phyloP scores from a whole-genome alignment of 2,797 vertebrate species.

The Lophotriccus pileatus region DNA sequence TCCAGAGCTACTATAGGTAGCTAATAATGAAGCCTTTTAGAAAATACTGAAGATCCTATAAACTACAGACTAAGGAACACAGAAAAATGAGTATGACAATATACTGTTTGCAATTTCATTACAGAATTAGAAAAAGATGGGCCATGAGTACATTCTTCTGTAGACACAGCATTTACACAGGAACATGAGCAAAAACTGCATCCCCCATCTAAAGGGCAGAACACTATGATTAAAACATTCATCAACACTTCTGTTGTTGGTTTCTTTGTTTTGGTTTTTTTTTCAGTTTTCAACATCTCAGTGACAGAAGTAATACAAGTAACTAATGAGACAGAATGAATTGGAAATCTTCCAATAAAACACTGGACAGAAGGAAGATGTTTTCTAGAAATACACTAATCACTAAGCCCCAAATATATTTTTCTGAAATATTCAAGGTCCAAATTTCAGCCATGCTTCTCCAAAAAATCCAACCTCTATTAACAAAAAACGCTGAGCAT shows the following conservation, averaged over 20 bases:
- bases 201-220: not conserved
- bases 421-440: not conserved
- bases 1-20: not conserved
- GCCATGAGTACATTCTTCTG: not conserved
- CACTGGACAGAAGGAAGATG: rapidly evolving
- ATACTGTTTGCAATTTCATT: not conserved
- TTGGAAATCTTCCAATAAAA: not conserved
- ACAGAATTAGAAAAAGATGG: not conserved
- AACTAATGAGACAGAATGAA: not conserved
- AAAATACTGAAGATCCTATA: not conserved
- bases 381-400: not conserved
- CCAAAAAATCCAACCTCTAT: not conserved
- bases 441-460: not conserved
- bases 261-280: not conserved
- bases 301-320: not conserved
- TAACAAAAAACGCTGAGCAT: not conserved
- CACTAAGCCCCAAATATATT: not conserved
- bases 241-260: not conserved
- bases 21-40: not conserved
- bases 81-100: not conserved
- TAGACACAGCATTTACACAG: not conserved
- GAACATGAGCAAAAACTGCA: not conserved
- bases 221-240: not conserved
- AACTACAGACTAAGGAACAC: not conserved
- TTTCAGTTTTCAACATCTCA: not conserved